Base-by-base conservation (phyloP, 2,113 vertebrate genomes). In the Ceyx cyanopectus region DNA sequence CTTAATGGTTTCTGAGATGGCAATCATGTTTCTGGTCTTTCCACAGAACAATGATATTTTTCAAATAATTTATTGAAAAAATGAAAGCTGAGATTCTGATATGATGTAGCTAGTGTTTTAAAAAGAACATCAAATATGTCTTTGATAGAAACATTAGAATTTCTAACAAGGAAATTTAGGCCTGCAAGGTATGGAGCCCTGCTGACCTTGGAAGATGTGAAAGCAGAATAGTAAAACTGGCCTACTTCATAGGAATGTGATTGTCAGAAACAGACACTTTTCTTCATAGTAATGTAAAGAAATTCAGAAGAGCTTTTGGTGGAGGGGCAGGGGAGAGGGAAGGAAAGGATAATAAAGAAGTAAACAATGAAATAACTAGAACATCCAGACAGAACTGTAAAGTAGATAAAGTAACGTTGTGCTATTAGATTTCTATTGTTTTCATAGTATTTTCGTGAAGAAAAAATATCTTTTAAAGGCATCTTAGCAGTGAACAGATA, bases 261-360 rank as follows among this genome's bases (percentile, higher is more conserved):
- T 66, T 80, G 50, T 74, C 74, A 89, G 79, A 90, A 76, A 69
- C 94, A 86, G 50, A 81, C 41, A 80, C 46, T 86, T 91, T 81
- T 75, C 75, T 96, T 92, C 4, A 11, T 74, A 74, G 67, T 84
- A 67, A 43, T 85, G 95, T 92, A 82, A 51, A 95, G 89, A 91
- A 95, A 72, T 48, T 60, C 41, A 48, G 10, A 37, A 5, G 90
- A 65, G 8, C 32, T 68, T 91, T 90, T 90, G 29, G 2, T 79
- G 40, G 29, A 67, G 14, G 8, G 17, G 45, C 12, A 40, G 34
- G 21, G 14, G 8, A 69, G 26, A 80, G 41, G 23, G n/a, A 85
- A 57, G 18, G 29, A 73, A 80, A 51, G 4, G 46, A 61, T 37
- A 43, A 11, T 51, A 30, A 14, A 8, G 29, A 23, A 50, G 5